phyloP scores from a whole-genome alignment of 2,888 invertebrate species.

The Leptarthrus brevirostris region DNA sequence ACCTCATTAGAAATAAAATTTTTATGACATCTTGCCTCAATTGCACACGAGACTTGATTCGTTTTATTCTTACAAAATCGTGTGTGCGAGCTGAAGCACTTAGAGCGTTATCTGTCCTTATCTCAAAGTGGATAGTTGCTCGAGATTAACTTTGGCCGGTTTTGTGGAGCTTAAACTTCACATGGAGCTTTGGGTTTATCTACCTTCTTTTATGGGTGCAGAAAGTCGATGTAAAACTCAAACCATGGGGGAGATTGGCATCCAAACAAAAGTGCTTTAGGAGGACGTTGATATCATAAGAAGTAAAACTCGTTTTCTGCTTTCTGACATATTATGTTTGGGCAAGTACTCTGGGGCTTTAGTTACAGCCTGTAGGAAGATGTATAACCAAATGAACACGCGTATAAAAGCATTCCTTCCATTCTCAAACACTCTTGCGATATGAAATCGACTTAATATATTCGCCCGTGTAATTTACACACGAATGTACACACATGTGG shows the following conservation, averaged over 20 bases:
- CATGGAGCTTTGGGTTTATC: background rate
- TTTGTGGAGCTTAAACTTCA: background rate
- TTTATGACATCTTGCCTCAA: slow-evolving; percentile 8
- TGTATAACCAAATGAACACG: slow-evolving; percentile 18
- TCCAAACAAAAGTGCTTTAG: background rate
- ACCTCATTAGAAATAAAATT: background rate
- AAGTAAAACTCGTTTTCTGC: slow-evolving; percentile 19
- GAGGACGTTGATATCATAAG: slow-evolving; percentile 6
- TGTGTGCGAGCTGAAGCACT: too few species aligned
- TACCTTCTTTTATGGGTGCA: background rate
- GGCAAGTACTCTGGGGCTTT: background rate
- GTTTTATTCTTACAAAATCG: background rate
- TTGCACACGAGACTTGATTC: slow-evolving; percentile 5
- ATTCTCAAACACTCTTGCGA: background rate
- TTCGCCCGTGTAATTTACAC: slow-evolving; percentile 39
- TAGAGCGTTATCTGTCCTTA: too few species aligned
- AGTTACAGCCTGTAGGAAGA: background rate
- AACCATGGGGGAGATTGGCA: background rate
- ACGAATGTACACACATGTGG: slow-evolving; percentile 34
- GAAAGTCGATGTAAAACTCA: background rate
- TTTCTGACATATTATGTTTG: background rate
- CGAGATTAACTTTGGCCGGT: background rate
- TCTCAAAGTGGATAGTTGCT: background rate
- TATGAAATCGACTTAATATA: slow-evolving; percentile 13
- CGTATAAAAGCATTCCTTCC: slow-evolving; percentile 12